Conservation (phyloP, 2,113 vertebrate species). For the Clupea harengus region DNA sequence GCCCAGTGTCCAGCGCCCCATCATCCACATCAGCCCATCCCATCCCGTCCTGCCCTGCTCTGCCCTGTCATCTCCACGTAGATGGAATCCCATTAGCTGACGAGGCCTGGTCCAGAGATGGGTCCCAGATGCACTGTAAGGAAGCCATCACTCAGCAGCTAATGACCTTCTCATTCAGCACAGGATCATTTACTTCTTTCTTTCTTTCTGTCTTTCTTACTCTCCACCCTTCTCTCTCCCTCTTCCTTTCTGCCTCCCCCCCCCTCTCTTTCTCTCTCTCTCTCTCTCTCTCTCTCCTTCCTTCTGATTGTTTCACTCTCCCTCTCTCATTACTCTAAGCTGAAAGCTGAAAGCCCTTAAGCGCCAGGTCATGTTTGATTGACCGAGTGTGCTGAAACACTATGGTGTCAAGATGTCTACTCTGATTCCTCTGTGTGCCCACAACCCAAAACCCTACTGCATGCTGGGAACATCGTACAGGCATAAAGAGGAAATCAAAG, state of each 20-base stretch:
- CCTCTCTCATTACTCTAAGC: too few relatives aligned
- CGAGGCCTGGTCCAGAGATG: not conserved
- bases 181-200: not conserved
- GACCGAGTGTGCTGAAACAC: too few relatives aligned
- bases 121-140: not conserved
- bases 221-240: not conserved
- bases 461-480: too few relatives aligned
- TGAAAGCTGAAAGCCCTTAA: too few relatives aligned
- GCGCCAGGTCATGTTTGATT: too few relatives aligned
- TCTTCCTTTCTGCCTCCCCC: not conserved
- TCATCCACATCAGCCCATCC: not conserved
- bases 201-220: not conserved
- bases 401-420: too few relatives aligned
- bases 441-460: too few relatives aligned
- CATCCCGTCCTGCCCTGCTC: not conserved
- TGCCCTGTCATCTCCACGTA: not conserved
- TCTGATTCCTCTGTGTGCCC: too few relatives aligned
- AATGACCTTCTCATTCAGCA: not conserved
- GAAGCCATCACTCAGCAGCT: not conserved
- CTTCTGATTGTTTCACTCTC: not conserved
- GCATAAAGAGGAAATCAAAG: too few relatives aligned
- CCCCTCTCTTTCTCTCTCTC: not conserved
- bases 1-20: not conserved
- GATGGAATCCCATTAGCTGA: conserved; percentile 8
- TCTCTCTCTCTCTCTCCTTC: not conserved